A percentile compares a stretch with the other conserved stretches of the same genome.
Conservation (phyloP, 2,113 vertebrate genomes). For the Nerophis lumbriciformis region DNA sequence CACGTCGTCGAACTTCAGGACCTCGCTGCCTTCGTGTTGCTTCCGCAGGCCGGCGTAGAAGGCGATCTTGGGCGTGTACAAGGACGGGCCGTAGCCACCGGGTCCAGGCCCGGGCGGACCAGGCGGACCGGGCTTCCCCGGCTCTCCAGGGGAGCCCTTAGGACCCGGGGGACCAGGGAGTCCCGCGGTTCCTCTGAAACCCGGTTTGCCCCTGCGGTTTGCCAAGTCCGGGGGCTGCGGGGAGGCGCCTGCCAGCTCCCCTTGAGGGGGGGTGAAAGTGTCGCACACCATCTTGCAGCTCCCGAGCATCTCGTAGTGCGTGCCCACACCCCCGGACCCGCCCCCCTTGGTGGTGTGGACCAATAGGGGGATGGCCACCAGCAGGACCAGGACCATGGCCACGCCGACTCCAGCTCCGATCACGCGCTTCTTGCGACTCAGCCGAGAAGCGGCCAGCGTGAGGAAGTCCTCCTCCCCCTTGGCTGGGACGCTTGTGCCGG, state of each 20-base stretch:
- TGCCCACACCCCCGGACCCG: slow-evolving; percentile 74
- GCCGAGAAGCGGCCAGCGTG: slow-evolving; percentile 88
- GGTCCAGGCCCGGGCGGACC: slow-evolving; percentile 85
- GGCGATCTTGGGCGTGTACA: slow-evolving; percentile 90
- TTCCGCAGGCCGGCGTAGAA: slow-evolving; percentile 92
- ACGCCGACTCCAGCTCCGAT: slow-evolving; percentile 89
- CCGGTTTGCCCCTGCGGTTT: slow-evolving; percentile 81
- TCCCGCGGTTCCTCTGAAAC: slow-evolving; percentile 80
- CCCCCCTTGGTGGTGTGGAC: slow-evolving; percentile 86
- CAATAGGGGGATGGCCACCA: slow-evolving; percentile 92
- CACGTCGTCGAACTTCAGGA: slow-evolving; percentile 93
- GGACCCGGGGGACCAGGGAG: slow-evolving; percentile 83
- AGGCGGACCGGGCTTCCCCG: slow-evolving; percentile 82
- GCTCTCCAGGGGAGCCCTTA: slow-evolving; percentile 83
- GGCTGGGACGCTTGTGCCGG: slow-evolving; percentile 81
- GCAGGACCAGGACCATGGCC: slow-evolving; percentile 91
- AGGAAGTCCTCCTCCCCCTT: slow-evolving; percentile 93
- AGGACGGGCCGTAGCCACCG: slow-evolving; percentile 80
- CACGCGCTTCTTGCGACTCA: slow-evolving; percentile 88
- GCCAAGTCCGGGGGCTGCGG: slow-evolving; percentile 78
- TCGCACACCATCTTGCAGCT: slow-evolving; percentile 91
- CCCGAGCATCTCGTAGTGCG: slow-evolving; percentile 86
- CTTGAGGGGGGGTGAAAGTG: slow-evolving; percentile 79
- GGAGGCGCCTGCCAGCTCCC: slow-evolving; percentile 75
- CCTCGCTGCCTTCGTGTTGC: slow-evolving; percentile 92